Evolutionary conservation across 2,113 vertebrate genomes (phyloP).

Genomic region (Siniperca chuatsi): DNA sequence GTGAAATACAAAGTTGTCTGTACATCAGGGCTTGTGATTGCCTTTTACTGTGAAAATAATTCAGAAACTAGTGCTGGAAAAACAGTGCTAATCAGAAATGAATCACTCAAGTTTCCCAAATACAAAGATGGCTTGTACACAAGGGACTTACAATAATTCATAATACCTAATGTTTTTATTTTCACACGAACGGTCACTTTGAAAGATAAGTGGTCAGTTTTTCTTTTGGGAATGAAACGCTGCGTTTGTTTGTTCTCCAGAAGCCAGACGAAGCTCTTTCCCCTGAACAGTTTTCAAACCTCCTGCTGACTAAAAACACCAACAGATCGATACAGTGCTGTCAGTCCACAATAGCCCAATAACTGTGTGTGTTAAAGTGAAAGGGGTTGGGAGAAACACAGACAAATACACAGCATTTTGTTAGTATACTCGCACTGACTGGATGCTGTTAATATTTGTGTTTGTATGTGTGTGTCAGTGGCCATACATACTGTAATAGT

Average conservation of each 20-base stretch:
- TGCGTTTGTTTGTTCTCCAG: conserved; percentile 44
- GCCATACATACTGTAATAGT: background rate
- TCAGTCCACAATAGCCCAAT: conserved; percentile 58
- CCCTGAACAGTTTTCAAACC: conserved; percentile 43
- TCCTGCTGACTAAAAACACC: conserved; percentile 64
- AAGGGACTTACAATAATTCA: background rate
- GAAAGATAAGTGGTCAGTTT: background rate
- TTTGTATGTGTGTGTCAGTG: background rate
- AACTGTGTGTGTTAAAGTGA: conserved; percentile 17
- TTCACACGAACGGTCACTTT: conserved; percentile 8
- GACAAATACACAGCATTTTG: conserved; percentile 11
- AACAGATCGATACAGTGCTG: conserved; percentile 57
- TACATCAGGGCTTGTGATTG: background rate
- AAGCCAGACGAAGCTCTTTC: conserved; percentile 42
- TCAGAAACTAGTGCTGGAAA: background rate
- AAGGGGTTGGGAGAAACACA: background rate
- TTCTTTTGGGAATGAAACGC: conserved; percentile 30
- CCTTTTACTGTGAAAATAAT: background rate
- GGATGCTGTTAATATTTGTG: background rate
- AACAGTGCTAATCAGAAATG: background rate
- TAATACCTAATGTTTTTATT: conserved; percentile 15
- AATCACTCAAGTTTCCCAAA: background rate
- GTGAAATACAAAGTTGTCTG: background rate
- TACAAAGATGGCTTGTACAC: background rate
- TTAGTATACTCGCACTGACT: background rate